Evolutionary conservation across 2,797 vertebrate genomes (phyloP), one percentile per base, ranked within the genome.

Genomic region (Myiothlypis coronata): DNA sequence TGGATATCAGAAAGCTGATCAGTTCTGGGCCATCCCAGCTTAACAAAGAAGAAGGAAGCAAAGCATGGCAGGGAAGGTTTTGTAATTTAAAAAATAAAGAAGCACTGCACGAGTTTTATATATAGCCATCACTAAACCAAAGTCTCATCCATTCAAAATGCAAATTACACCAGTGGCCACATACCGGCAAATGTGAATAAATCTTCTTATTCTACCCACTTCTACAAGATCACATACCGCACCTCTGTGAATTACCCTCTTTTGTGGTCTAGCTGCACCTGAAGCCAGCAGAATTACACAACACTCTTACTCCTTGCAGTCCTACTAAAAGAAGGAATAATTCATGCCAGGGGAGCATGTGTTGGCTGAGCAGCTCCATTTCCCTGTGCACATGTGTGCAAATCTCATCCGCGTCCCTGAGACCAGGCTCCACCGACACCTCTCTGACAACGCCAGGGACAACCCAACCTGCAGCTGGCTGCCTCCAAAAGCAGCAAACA

Each of bases 401-500:
- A n/a, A 28, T 67, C 39, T 37, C 35, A 30, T 5, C 56, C 5
- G 0, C 0, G 11, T 41, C 37, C 60, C 47, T 5, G 23, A 0
- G 4, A 12, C 20, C 28, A 0, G 65, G 35, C 14, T 57, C 55
- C 52, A 9, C 19, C 0, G 0, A 27, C 2, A 1, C 43, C 22
- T 61, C 68, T 35, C 22, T 24, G 32, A 39, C 27, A 20, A 3
- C 0, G 0, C 0, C 0, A 52, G 20, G 41, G 44, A 71, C 35
- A 43, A 2, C 19, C 55, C 39, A 43, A 3, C 13, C 55, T 89
- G 64, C 60, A 52, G 49, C 71, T 32, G 11, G 6, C 68, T 64
- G 50, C 28, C 55, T 65, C 43, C 50, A 18, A n/a, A 39, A 44
- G 50, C 52, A 34, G 18, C 64, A 56, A 28, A 49, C 14, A 1